Base-by-base conservation (phyloP, 1,140 invertebrate genomes). In the Piezodorus guildinii region DNA sequence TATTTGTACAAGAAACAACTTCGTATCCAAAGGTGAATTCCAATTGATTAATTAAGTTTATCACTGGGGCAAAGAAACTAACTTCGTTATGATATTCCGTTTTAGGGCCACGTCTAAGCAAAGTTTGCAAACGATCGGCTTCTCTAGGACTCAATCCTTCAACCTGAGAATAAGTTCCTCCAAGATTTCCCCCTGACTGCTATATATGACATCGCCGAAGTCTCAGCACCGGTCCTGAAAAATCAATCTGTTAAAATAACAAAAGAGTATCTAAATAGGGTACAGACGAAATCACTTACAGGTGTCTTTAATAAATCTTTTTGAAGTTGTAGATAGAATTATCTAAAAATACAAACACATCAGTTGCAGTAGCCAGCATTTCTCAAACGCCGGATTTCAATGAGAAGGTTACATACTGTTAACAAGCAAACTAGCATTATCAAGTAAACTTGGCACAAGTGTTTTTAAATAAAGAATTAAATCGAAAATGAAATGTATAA, bases 1-100 rank as follows among this genome's bases (percentile, higher is more conserved):
- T 59, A 25, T 62, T 62, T 30, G 69, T 63, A 65, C 69, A 68
- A 15, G 64, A 60, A 17, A 69, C 61, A 10, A 71, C 69, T 65
- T 66, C 58, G 54, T 70, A 71, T 0, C 70, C 70, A 39, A 71
- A 66, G 56, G 56, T 56, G 23, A 63, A 68, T 43, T 71, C 70
- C 54, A 71, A 60, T 62, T 71, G 68, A 65, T 71, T 71, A 62
- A 71, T 65, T 2, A 70, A 66, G 62, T 65, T 67, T 14, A 69
- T 63, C 16, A 68, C 66, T 12, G 70, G 69, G 45, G 69, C 70
- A 61, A 69, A 70, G 25, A 68, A 66, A 5, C 65, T 66, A 4
- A 71, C 51, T 68, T 71, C 70, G 56, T 69, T 69, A 30, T 68
- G 66, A 5, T 60, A 46, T 17, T 67, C 66, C 44, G 67, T 65